phyloP scores from a whole-genome alignment of 2,797 vertebrate genomes.

The Scyliorhinus canicula region DNA sequence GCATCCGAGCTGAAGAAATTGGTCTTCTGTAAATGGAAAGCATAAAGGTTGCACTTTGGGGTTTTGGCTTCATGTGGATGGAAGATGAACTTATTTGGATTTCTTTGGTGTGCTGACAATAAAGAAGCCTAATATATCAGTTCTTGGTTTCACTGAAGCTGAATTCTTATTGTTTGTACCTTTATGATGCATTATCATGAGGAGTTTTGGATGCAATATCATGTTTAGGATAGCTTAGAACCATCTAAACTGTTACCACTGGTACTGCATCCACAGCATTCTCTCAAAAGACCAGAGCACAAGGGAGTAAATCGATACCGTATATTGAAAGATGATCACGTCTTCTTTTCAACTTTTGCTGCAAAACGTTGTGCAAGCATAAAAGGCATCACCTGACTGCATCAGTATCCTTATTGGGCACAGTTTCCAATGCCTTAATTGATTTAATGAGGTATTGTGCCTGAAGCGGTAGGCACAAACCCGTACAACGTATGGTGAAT shows the following conservation, averaged over 20 bases:
- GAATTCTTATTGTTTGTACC: neutral
- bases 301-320: neutral
- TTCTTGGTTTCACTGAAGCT: neutral
- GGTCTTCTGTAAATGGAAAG: neutral
- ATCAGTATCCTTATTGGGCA: neutral
- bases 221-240: conserved; percentile 21
- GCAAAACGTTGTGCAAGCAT: conserved; percentile 15
- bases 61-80: conserved; percentile 1
- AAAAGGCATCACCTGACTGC: neutral
- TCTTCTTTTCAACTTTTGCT: neutral
- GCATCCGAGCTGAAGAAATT: neutral
- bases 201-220: neutral
- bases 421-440: conserved; percentile 10
- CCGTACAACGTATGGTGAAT: neutral
- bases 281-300: neutral
- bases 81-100: conserved; percentile 5
- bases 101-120: neutral
- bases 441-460: neutral
- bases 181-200: neutral
- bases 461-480: neutral
- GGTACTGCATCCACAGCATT: neutral
- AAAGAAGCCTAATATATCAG: conserved; percentile 17
- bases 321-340: conserved; percentile 1
- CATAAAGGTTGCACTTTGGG: neutral
- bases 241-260: conserved; percentile 1